phyloP scores from a whole-genome alignment of 2,797 vertebrate genomes.

The Staurois parvus region DNA sequence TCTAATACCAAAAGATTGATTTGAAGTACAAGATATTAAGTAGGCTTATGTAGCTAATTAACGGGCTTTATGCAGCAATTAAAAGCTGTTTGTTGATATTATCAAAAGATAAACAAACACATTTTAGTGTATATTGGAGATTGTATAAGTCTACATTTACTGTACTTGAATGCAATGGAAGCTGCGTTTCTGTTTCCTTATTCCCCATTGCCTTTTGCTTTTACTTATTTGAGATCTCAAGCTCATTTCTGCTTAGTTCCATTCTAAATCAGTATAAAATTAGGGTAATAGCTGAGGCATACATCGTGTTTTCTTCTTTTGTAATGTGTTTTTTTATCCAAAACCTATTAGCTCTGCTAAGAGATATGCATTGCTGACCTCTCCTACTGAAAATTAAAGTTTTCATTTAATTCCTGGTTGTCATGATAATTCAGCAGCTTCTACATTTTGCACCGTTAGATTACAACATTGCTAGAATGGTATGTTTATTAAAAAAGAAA shows the following conservation, averaged over 20 bases:
- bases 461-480: too few species aligned
- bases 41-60: background rate
- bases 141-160: background rate
- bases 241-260: background rate
- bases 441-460: too few species aligned
- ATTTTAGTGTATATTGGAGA: background rate
- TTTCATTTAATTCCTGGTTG: too few species aligned
- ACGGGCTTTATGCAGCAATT: conserved; percentile 18
- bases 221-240: background rate
- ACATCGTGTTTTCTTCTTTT: background rate
- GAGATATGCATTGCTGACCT: background rate
- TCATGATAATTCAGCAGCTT: too few species aligned
- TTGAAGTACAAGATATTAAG: conserved; percentile 21
- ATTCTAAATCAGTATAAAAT: background rate
- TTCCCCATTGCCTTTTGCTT: background rate
- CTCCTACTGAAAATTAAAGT: background rate
- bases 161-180: background rate
- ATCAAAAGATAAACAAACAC: background rate
- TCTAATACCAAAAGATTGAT: conserved; percentile 1
- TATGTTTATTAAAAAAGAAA: too few species aligned
- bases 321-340: background rate
- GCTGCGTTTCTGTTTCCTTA: background rate
- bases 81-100: conserved; percentile 21
- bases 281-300: background rate
- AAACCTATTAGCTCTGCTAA: too few species aligned